Base-by-base conservation (phyloP, 2,888 invertebrate species). In the Drosophila nigricruria region DNA sequence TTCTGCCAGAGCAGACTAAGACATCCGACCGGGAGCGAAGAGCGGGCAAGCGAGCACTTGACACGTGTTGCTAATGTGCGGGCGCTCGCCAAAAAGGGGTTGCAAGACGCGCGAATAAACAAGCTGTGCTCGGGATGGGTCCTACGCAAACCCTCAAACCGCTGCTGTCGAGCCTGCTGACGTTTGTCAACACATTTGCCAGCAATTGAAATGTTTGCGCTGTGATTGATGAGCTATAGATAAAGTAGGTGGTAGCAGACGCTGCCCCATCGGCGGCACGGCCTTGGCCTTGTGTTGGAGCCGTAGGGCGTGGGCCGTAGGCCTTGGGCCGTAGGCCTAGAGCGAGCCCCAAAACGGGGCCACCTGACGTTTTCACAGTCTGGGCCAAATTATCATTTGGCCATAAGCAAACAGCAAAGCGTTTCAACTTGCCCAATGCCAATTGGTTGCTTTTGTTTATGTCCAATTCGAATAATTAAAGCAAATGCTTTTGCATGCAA, bases 51-150 rank as follows among this genome's bases (percentile, higher is more conserved):
- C 47, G 32, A 20, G 53, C 53, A 57, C 66, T 73, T 81, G 86
- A 83, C 87, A 83, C 87, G 82, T 87, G 83, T 82, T 87, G 87
- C 84, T 84, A 73, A 82, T 82, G 83, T 85, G 23, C 47, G 18
- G 23, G 34, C 27, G 27, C 52, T n/a, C 36, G 53, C n/a, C 27
- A 1, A 23, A 5, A 45, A 30, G 50, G 36, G 56, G 34, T 36
- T n/a, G 42, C 20, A 14, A 12, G 42, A 0, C n/a, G 36, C 25
- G n/a, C 38, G 60, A 54, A 54, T 57, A 73, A 63, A 68, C 69
- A 69, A 59, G 63, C 52, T 47, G 40, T 32, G 40, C 34, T 38
- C 23, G 36, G 45, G 42, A 23, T 34, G 40, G 38, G 6, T 23
- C 20, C 23, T 16, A 5, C 16, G 12, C 5, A 9, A 27, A 1